These are phyloP conservation scores for Miltochrista miniata DNA, from an alignment of 2,888 invertebrate genomes.

Conservation along the genomic window DNA sequence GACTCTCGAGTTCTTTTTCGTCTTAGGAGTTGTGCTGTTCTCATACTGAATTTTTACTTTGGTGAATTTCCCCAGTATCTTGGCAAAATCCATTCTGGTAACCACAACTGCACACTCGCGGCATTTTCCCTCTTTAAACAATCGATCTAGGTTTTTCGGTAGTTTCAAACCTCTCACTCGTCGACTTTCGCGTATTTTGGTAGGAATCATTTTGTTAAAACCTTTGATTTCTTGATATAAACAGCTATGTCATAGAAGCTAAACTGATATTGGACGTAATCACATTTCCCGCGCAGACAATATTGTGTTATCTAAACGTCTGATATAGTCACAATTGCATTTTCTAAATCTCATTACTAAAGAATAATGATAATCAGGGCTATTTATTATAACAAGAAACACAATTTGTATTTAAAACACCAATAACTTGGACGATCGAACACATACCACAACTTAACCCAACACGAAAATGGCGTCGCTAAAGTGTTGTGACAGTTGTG, in stretches of 20 bases:
- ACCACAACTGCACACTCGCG: conserved; percentile 74
- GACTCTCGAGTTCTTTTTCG: conserved; percentile 43
- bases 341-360: conserved; percentile 26
- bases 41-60: conserved; percentile 80
- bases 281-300: conserved; percentile 81
- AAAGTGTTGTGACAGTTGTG: conserved; percentile 50
- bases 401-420: conserved; percentile 42
- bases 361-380: conserved; percentile 16
- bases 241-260: conserved; percentile 35
- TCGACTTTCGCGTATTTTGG: conserved; percentile 59
- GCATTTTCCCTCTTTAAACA: conserved; percentile 74
- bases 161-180: conserved; percentile 58
- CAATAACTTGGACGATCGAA: conserved; percentile 38
- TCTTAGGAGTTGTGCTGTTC: conserved; percentile 58
- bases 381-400: conserved; percentile 12
- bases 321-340: conserved; percentile 29
- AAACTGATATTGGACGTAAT: conserved; percentile 54
- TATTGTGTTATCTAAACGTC: conserved; percentile 38
- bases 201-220: conserved; percentile 61
- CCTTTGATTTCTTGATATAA: conserved; percentile 23
- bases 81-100: conserved; percentile 78
- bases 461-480: conserved; percentile 72
- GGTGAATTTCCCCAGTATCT: conserved; percentile 77
- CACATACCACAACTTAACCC: conserved; percentile 44
- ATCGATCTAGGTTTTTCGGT: conserved; percentile 66